Conservation (phyloP, 2,888 invertebrate genomes). For the Seira ritae region DNA sequence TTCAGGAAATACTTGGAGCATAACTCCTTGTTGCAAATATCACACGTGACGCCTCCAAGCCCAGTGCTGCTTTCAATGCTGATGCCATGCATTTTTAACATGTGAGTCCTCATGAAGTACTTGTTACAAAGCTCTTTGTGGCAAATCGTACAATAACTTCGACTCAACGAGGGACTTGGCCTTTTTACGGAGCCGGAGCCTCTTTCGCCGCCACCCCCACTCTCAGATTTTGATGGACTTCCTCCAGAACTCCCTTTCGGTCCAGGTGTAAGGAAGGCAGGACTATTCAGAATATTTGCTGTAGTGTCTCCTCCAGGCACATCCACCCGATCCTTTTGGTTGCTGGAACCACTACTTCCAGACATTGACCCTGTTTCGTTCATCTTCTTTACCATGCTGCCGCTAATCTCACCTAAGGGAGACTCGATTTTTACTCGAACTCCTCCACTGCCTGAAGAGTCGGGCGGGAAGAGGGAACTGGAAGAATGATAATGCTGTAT, state of each 20-base stretch:
- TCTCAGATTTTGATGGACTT: constrained; percentile 44
- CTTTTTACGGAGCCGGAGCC: constrained; percentile 59
- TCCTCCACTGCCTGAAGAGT: constrained; percentile 20
- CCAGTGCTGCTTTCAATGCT: constrained; percentile 94
- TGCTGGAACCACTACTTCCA: constrained; percentile 42
- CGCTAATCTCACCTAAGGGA: constrained; percentile 56
- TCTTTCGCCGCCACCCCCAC: constrained; percentile 11
- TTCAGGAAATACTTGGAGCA: constrained; percentile 98
- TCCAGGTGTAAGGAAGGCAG: constrained; percentile 63
- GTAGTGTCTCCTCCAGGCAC: not conserved
- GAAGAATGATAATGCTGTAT: constrained; percentile 80
- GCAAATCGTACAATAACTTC: constrained; percentile 96
- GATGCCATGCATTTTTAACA: constrained; percentile 98
- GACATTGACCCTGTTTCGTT: constrained; percentile 46
- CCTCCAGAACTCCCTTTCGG: constrained; percentile 58
- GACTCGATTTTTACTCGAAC: constrained; percentile 64
- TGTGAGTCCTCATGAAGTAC: constrained; percentile 99
- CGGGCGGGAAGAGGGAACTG: constrained; percentile 21
- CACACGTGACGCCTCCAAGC: constrained; percentile 95
- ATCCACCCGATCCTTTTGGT: constrained; percentile 46
- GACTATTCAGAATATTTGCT: constrained; percentile 25
- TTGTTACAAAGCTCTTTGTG: constrained; percentile 99
- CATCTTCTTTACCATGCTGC: constrained; percentile 52
- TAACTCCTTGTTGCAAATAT: constrained; percentile 98
- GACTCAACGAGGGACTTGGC: constrained; percentile 74